phyloP scores from a whole-genome alignment of 2,797 vertebrate genomes.

The Danio aesculapii region DNA sequence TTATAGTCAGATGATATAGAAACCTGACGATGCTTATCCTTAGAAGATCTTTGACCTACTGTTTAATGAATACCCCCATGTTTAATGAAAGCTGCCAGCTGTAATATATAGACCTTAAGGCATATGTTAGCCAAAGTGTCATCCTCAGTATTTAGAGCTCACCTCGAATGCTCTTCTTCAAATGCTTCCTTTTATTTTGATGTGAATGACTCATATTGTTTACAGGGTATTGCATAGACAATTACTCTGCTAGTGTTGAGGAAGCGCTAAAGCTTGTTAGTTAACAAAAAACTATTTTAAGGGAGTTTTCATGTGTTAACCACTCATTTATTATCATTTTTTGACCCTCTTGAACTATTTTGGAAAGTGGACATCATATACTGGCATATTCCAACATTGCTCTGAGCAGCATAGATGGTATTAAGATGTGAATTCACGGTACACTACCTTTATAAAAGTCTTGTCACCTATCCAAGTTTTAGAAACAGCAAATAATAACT shows the following conservation, averaged over 20 bases:
- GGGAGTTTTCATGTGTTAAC: background rate
- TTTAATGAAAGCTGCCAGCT: constrained; percentile 9
- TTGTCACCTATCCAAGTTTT: too few relatives aligned
- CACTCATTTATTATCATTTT: background rate
- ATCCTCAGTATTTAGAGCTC: background rate
- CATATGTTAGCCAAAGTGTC: background rate
- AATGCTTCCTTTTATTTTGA: background rate
- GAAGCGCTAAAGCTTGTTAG: background rate
- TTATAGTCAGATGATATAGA: background rate
- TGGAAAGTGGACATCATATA: too few relatives aligned
- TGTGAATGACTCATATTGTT: constrained; percentile 17
- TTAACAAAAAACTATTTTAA: background rate
- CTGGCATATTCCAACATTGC: too few relatives aligned
- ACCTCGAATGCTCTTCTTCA: background rate
- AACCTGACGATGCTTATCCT: background rate
- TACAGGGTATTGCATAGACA: background rate
- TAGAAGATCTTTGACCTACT: constrained; percentile 20
- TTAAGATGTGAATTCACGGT: too few relatives aligned
- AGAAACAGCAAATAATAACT: too few relatives aligned
- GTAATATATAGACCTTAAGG: constrained; percentile 7
- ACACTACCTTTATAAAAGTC: too few relatives aligned
- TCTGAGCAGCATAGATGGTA: too few relatives aligned
- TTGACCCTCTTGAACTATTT: too few relatives aligned
- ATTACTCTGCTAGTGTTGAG: background rate
- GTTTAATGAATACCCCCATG: background rate